phyloP scores from a whole-genome alignment of 2,113 vertebrate genomes.

The Calyptomena viridis region DNA sequence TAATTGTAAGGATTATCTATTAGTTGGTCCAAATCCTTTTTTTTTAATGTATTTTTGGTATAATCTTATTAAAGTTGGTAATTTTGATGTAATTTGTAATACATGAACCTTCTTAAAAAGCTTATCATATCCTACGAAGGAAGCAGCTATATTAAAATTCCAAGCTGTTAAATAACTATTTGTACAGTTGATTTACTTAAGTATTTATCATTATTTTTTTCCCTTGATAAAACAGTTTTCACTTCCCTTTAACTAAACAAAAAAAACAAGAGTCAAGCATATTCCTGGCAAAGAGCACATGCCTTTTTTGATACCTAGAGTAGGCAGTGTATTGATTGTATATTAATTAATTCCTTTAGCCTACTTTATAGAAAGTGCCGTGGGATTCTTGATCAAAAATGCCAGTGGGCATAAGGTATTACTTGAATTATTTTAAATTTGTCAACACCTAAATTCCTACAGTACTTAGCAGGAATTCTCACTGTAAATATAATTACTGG shows the following conservation, averaged over 20 bases:
- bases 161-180: neutral
- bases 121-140: neutral
- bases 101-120: neutral
- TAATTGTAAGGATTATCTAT: neutral
- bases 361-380: neutral
- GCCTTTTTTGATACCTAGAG: neutral
- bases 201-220: neutral
- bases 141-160: neutral
- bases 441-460: neutral
- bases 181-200: neutral
- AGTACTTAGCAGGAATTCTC: neutral
- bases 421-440: neutral
- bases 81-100: neutral
- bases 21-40: neutral
- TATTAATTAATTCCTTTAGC: slow-evolving; percentile 11
- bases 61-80: neutral
- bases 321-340: neutral
- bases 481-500: neutral
- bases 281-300: neutral
- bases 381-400: neutral
- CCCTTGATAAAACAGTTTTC: neutral
- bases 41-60: neutral
- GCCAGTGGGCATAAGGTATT: neutral
- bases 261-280: neutral
- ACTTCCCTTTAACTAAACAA: neutral